Evolutionary conservation across 2,888 invertebrate species (phyloP).

Genomic region (Monopis laevigella): DNA sequence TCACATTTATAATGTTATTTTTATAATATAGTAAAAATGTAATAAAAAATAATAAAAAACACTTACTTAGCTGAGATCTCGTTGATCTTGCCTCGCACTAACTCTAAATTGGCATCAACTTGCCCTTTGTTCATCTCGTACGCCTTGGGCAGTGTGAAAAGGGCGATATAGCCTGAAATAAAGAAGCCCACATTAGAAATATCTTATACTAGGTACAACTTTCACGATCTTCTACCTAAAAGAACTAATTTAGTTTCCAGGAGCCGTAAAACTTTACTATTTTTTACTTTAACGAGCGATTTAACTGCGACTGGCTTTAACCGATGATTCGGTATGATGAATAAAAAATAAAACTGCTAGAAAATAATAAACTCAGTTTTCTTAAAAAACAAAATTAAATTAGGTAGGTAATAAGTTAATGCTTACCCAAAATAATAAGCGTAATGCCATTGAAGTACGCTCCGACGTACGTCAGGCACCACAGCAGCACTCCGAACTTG

Average conservation of each 20-base stretch:
- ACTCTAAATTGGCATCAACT: slow-evolving; percentile 90
- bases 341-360: too few relatives aligned
- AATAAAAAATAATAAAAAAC: slow-evolving; percentile 1
- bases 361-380: too few relatives aligned
- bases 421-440: slow-evolving; percentile 91
- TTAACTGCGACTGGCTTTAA: too few relatives aligned
- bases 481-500: slow-evolving; percentile 94
- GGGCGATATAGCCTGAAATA: slow-evolving; percentile 84
- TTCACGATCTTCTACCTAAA: too few relatives aligned
- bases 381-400: too few relatives aligned
- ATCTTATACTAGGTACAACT: too few relatives aligned
- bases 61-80: slow-evolving; percentile 91
- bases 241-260: too few relatives aligned
- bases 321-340: too few relatives aligned
- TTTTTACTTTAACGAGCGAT: too few relatives aligned
- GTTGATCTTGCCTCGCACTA: slow-evolving; percentile 87
- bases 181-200: neutral
- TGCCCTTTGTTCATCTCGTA: slow-evolving; percentile 95
- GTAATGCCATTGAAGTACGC: slow-evolving; percentile 99
- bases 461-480: slow-evolving; percentile 97
- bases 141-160: slow-evolving; percentile 96
- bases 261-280: too few relatives aligned
- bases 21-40: neutral
- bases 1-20: too few relatives aligned
- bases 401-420: too few relatives aligned